Evolutionary conservation across 2,888 invertebrate species (phyloP), one percentile per base, ranked within the genome.

Genomic region (Carterocephalus palaemon): DNA sequence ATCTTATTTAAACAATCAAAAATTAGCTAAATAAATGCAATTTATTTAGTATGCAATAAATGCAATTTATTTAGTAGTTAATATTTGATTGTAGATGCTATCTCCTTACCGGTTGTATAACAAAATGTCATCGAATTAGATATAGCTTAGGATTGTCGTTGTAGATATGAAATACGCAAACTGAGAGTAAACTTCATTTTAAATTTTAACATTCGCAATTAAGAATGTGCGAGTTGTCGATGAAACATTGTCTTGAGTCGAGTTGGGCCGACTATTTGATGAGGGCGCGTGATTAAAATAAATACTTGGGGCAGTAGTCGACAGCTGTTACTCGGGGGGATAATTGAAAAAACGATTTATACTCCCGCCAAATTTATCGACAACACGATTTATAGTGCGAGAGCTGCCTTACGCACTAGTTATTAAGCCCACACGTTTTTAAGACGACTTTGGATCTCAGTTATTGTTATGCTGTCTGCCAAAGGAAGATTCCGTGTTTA

Each of bases 301-400:
- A 84, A 84, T 82, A 81, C 74, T 75, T 62, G 51, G 59, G 61
- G 64, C 75, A 70, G 77, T 74, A 75, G 77, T 70, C 65, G 63
- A 82, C 84, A 83, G 81, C 82, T 82, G 83, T 74, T 82, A 68
- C 81, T 76, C 68, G 67, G 58, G 60, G 63, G 70, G 67, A 78
- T 85, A 85, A 84, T 85, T 85, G 84, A 85, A 84, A 84, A 74
- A 73, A 72, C 77, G 81, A 84, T 83, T 84, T 84, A 84, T 83
- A 75, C 67, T 70, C 75, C 68, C 75, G 75, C 82, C 80, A 76
- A 84, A 84, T 84, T 82, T 85, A 84, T 84, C 74, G 82, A 80
- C 75, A 75, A 62, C 58, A 61, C 74, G 67, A 83, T 83, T 80
- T 82, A 81, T 74, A 73, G 67, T 61, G 61, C 57, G 61, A 61